Conservation (phyloP, 2,113 vertebrate genomes). For the Charadrius vociferus region DNA sequence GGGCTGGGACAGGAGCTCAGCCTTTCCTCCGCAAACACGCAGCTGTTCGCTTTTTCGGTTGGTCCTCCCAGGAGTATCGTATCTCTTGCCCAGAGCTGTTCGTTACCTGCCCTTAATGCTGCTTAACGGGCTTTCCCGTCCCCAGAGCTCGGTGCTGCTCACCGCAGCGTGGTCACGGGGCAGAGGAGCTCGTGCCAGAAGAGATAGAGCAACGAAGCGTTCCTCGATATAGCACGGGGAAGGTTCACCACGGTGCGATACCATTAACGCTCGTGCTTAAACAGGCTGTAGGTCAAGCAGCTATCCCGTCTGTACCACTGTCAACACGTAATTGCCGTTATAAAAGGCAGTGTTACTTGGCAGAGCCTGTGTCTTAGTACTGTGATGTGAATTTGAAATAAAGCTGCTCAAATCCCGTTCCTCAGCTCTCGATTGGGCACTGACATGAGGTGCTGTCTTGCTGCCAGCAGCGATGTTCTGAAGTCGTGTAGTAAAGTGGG, state of each 20-base stretch:
- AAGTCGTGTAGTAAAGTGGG: not conserved
- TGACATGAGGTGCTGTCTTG: not conserved
- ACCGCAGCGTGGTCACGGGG: not conserved
- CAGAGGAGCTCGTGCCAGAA: constrained; percentile 23
- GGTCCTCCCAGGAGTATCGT: not conserved
- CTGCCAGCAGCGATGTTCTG: not conserved
- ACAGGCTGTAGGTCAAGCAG: not conserved
- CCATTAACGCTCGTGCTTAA: fast-evolving
- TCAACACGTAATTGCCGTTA: fast-evolving
- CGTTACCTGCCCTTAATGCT: not conserved
- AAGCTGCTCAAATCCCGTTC: not conserved
- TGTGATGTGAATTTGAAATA: not conserved
- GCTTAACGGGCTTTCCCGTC: not conserved
- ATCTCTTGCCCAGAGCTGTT: not conserved
- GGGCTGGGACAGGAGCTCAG: not conserved
- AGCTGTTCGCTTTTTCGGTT: not conserved
- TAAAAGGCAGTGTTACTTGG: not conserved
- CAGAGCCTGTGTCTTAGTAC: not conserved
- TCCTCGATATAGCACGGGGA: not conserved
- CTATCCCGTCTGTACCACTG: not conserved
- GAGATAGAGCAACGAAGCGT: constrained; percentile 49
- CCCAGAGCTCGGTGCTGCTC: not conserved
- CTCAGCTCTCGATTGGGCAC: fast-evolving
- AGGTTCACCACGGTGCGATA: not conserved
- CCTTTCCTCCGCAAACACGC: not conserved